A percentile compares a stretch with the other conserved stretches of the same genome.
phyloP scores from a whole-genome alignment of 2,888 invertebrate species.

The Apotomis capreana region DNA sequence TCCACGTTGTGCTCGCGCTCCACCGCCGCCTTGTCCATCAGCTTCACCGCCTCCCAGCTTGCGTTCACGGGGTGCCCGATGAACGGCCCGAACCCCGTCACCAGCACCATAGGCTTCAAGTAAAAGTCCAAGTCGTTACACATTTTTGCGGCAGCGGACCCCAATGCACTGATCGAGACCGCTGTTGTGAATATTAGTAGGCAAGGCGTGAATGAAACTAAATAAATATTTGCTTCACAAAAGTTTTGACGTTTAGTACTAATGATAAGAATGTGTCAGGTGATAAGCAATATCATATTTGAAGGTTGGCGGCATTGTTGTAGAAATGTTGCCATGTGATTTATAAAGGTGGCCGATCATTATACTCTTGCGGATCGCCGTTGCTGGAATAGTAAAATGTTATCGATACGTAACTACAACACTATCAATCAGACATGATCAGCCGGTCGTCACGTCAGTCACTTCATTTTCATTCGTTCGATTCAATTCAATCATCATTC shows the following conservation, averaged over 20 bases:
- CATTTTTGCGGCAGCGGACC: slow-evolving; percentile 45
- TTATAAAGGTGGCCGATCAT: slow-evolving; percentile 11
- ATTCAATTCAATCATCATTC: slow-evolving; percentile 45
- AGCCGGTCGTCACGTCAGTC: slow-evolving; percentile 22
- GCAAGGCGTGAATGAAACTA: neutral
- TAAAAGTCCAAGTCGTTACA: slow-evolving; percentile 58
- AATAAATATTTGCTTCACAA: neutral
- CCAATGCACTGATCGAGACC: neutral
- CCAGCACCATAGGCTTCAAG: slow-evolving; percentile 77
- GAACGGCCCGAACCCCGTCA: slow-evolving; percentile 94
- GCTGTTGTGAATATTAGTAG: neutral
- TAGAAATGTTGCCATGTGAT: neutral
- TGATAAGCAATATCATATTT: slow-evolving; percentile 49
- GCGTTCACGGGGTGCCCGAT: slow-evolving; percentile 87
- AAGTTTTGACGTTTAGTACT: slow-evolving; percentile 43
- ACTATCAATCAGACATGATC: neutral
- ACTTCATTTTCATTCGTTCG: slow-evolving; percentile 18
- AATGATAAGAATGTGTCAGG: slow-evolving; percentile 54
- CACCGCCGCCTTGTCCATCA: slow-evolving; percentile 81
- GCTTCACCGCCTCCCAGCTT: slow-evolving; percentile 92
- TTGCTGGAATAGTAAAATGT: too few relatives aligned
- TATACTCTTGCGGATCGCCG: too few relatives aligned
- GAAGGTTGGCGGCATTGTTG: slow-evolving; percentile 50
- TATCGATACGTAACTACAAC: slow-evolving; percentile 4
- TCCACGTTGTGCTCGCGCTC: slow-evolving; percentile 78